phyloP scores from a whole-genome alignment of 1,140 invertebrate species.

The Lordiphosa stackelbergi region DNA sequence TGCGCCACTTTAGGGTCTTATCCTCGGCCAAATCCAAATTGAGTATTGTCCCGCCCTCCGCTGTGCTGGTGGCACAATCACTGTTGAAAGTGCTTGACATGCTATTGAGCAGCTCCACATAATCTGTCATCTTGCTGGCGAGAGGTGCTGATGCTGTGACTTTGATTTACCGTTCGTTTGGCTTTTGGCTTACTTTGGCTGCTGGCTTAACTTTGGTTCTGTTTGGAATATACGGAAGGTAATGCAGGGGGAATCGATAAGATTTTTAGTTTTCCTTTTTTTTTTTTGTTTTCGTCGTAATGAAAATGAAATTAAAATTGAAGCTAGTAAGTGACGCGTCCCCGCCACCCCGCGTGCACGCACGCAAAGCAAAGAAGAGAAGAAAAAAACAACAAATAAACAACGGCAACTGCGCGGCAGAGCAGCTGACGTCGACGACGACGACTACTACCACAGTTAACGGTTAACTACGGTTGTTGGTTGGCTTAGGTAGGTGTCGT shows the following conservation, averaged over 20 bases:
- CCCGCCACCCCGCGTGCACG: neutral
- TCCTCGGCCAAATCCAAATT: slow-evolving; percentile 70
- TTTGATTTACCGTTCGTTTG: neutral
- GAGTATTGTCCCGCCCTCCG: slow-evolving; percentile 59
- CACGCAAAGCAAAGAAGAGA: slow-evolving; percentile 4
- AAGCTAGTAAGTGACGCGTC: too few relatives aligned
- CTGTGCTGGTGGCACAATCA: slow-evolving; percentile 66
- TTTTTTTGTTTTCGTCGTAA: slow-evolving; percentile 8
- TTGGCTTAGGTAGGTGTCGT: neutral
- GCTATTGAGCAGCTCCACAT: slow-evolving; percentile 63
- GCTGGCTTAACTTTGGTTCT: too few relatives aligned
- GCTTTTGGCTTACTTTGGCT: neutral
- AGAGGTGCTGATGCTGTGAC: too few relatives aligned
- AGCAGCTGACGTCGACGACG: slow-evolving; percentile 22
- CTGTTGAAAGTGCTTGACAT: slow-evolving; percentile 70
- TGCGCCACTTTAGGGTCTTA: slow-evolving; percentile 75
- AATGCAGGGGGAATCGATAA: too few relatives aligned
- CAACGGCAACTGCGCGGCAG: slow-evolving; percentile 19
- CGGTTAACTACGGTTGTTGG: slow-evolving; percentile 22
- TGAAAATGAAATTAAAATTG: slow-evolving; percentile 4
- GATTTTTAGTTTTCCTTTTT: slow-evolving; percentile 12
- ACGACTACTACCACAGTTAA: slow-evolving; percentile 31
- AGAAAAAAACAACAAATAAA: slow-evolving; percentile 34
- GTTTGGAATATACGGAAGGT: too few relatives aligned
- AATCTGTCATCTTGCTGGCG: slow-evolving; percentile 58